Conservation (phyloP, 2,888 invertebrate genomes). For the Formica aserva region DNA sequence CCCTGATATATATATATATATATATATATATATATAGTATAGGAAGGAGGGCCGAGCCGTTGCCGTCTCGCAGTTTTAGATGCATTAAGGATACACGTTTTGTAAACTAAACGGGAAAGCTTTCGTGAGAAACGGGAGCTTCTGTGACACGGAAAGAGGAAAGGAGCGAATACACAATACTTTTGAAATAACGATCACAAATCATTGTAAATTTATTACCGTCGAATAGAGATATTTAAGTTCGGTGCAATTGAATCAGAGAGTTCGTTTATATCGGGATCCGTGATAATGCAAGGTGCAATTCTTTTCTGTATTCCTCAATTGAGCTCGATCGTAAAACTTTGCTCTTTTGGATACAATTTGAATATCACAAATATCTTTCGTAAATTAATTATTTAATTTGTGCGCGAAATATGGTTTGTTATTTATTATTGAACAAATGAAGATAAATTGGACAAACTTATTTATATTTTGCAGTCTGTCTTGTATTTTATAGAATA, state of each 20-base stretch:
- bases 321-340: neutral
- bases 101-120: constrained; percentile 73
- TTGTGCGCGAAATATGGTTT: neutral
- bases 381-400: neutral
- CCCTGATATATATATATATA: neutral
- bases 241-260: constrained; percentile 10
- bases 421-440: neutral
- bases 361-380: neutral
- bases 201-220: constrained; percentile 12
- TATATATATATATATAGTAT: neutral
- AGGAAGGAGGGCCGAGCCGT: constrained; percentile 67
- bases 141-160: constrained; percentile 64
- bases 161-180: constrained; percentile 42
- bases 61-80: constrained; percentile 65
- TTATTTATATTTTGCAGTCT: neutral
- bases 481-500: neutral
- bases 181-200: constrained; percentile 30
- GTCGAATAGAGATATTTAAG: neutral
- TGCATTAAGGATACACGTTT: constrained; percentile 75
- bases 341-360: neutral
- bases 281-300: neutral
- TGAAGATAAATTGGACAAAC: neutral
- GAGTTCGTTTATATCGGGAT: neutral
- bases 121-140: constrained; percentile 70
- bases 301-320: neutral